Evolutionary conservation across 1,140 invertebrate species (phyloP).

Genomic region (Drosophila navojoa): DNA sequence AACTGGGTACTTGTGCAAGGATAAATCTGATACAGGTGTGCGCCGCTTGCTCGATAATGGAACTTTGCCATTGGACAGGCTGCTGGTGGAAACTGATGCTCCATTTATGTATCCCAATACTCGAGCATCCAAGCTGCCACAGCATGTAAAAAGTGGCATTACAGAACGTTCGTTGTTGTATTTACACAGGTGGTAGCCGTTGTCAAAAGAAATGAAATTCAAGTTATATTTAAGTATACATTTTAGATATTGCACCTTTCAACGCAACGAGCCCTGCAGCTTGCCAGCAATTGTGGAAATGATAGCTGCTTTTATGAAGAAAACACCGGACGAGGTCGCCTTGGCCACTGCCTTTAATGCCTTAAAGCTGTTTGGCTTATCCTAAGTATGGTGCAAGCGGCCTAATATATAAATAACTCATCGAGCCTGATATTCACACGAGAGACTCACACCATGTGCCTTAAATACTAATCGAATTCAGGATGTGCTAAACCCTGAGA

Average conservation of each 20-base stretch:
- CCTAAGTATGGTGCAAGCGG: slow-evolving; percentile 84
- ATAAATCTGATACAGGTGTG: slow-evolving; percentile 95
- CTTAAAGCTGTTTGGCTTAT: slow-evolving; percentile 95
- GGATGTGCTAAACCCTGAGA: slow-evolving; percentile 57
- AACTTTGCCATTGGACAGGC: slow-evolving; percentile 91
- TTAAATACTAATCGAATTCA: slow-evolving; percentile 76
- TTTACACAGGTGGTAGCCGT: slow-evolving; percentile 74
- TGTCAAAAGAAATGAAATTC: neutral
- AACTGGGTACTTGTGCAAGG: slow-evolving; percentile 88
- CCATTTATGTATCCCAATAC: slow-evolving; percentile 99
- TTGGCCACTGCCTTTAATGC: slow-evolving; percentile 96
- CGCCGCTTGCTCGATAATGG: slow-evolving; percentile 92
- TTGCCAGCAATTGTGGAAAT: slow-evolving; percentile 96
- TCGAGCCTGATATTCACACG: slow-evolving; percentile 73
- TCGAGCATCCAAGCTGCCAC: slow-evolving; percentile 94
- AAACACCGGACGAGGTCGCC: slow-evolving; percentile 94
- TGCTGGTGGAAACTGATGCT: slow-evolving; percentile 96
- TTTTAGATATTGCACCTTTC: slow-evolving; percentile 94
- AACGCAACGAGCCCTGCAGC: slow-evolving; percentile 97
- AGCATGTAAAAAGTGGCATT: slow-evolving; percentile 93
- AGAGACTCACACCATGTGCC: slow-evolving; percentile 75
- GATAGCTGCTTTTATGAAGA: slow-evolving; percentile 94
- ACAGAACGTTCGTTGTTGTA: slow-evolving; percentile 89
- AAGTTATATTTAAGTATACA: neutral
- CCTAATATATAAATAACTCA: slow-evolving; percentile 32